Conservation (phyloP, 2,797 vertebrate genomes). For the Thamnophis elegans region DNA sequence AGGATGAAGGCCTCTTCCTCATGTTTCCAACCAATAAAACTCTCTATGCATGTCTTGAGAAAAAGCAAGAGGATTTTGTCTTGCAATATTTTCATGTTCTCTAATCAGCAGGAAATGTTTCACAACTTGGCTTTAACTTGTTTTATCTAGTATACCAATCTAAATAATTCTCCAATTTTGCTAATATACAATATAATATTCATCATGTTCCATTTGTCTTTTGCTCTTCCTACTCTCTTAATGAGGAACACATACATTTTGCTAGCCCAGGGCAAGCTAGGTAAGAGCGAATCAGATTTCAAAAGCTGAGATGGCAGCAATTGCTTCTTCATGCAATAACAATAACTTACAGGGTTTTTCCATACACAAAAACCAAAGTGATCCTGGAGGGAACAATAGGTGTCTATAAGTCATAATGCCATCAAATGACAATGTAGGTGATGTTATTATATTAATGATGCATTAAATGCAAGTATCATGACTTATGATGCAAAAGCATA, state of each 20-base stretch:
- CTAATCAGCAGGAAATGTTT: background rate
- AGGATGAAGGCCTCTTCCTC: too few relatives aligned
- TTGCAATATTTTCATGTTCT: background rate
- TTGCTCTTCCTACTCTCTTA: background rate
- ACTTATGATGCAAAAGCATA: background rate
- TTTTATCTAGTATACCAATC: background rate
- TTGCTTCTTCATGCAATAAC: background rate
- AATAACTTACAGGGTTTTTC: background rate
- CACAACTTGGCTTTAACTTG: background rate
- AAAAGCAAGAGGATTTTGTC: background rate
- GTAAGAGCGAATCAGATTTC: background rate
- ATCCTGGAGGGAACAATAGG: background rate
- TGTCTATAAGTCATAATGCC: background rate
- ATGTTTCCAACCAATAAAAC: too few relatives aligned
- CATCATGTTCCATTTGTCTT: too few relatives aligned
- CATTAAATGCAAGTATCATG: background rate
- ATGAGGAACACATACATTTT: background rate
- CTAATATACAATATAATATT: background rate
- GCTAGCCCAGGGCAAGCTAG: background rate
- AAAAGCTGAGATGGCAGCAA: background rate
- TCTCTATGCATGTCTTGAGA: background rate
- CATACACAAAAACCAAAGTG: background rate
- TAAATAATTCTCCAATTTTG: background rate
- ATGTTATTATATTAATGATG: background rate
- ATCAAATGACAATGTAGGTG: background rate